These are phyloP conservation scores for Oophaga sylvatica DNA, from an alignment of 2,797 vertebrate species.

Conservation along the genomic window DNA sequence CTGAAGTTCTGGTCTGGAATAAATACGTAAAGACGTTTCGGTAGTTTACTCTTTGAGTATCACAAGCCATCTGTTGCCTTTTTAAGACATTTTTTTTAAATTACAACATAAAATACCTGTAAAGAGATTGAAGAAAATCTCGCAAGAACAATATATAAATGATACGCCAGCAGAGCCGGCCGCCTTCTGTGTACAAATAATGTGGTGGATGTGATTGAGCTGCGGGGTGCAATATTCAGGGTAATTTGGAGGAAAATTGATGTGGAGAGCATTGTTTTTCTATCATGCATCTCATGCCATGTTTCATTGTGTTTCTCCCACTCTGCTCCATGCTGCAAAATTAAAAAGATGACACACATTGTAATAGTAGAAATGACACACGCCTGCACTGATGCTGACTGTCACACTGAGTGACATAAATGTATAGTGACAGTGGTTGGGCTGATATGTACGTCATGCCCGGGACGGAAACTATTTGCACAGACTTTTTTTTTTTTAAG, in stretches of 20 bases:
- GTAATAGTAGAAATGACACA: slow-evolving; percentile 21
- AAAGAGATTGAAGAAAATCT: background rate
- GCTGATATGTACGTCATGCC: background rate
- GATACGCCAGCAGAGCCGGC: background rate
- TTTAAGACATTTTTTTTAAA: slow-evolving; percentile 19
- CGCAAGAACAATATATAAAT: slow-evolving; percentile 5
- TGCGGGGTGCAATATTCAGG: slow-evolving; percentile 39
- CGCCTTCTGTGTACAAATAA: slow-evolving; percentile 47
- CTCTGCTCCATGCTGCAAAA: slow-evolving; percentile 4
- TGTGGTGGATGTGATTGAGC: slow-evolving; percentile 34
- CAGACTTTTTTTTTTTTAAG: background rate
- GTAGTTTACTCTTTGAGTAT: background rate
- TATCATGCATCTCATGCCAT: slow-evolving; percentile 13
- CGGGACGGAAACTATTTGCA: background rate
- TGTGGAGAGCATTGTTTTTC: slow-evolving; percentile 38
- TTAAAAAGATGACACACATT: background rate
- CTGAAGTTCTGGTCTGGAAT: background rate
- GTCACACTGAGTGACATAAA: background rate
- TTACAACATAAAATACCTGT: slow-evolving; percentile 8
- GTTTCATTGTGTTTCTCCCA: slow-evolving; percentile 22
- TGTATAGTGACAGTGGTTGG: background rate
- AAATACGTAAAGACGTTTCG: background rate
- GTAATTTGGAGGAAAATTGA: slow-evolving; percentile 50
- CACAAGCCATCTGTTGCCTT: background rate
- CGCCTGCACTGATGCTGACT: background rate